A percentile compares a stretch with the other conserved stretches of the same genome.
Evolutionary conservation across 2,113 vertebrate genomes (phyloP).

Genomic region (Macquaria ambigua): DNA sequence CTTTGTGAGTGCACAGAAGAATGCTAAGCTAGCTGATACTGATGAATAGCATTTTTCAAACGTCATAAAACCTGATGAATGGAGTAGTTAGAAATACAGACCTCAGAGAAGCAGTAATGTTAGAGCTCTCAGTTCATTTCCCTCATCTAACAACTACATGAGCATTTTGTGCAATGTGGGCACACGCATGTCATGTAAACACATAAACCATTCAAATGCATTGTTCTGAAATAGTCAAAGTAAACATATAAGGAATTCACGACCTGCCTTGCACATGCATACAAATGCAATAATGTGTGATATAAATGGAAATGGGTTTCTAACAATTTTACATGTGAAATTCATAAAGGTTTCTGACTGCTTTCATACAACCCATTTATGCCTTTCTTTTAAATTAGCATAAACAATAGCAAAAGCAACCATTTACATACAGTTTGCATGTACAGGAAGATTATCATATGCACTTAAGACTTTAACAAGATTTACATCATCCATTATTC

Average conservation of each 20-base stretch:
- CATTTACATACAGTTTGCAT: conserved; percentile 57
- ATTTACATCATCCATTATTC: conserved; percentile 53
- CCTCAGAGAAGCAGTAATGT: not conserved
- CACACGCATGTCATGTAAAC: not conserved
- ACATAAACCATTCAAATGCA: not conserved
- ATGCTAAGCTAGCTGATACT: conserved; percentile 2
- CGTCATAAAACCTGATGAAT: not conserved
- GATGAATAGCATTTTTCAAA: not conserved
- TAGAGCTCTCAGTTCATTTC: not conserved
- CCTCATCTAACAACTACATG: not conserved
- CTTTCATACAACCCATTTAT: not conserved
- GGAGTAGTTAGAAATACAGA: not conserved
- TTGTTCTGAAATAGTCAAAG: not conserved
- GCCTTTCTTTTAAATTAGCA: conserved; percentile 16
- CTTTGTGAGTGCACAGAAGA: conserved; percentile 11
- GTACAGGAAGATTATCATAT: conserved; percentile 35
- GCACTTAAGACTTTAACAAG: conserved; percentile 37
- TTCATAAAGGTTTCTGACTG: not conserved
- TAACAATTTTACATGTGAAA: conserved; percentile 9
- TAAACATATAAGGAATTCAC: not conserved
- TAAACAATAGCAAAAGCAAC: conserved; percentile 18
- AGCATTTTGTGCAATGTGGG: not conserved
- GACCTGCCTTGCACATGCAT: not conserved
- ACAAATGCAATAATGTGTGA: not conserved
- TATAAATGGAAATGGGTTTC: conserved; percentile 5